Conservation (phyloP, 2,797 vertebrate species). For the Hydrolagus colliei region DNA sequence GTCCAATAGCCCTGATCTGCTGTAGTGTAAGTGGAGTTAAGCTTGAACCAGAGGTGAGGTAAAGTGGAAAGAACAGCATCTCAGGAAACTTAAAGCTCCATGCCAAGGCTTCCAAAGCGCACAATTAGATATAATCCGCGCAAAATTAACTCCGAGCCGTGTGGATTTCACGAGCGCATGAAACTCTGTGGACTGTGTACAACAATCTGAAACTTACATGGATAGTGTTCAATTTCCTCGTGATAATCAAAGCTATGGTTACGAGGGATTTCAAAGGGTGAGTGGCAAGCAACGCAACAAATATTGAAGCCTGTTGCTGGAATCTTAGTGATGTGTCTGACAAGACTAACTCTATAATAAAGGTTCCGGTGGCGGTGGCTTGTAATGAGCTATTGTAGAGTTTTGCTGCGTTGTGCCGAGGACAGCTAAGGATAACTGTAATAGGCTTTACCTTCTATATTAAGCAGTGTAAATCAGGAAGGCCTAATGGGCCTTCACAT, state of each 20-base stretch:
- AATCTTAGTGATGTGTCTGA: neutral
- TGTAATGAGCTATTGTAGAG: slow-evolving; percentile 12
- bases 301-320: too few species aligned
- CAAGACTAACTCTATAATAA: neutral
- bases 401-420: slow-evolving; percentile 40
- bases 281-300: too few species aligned
- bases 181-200: neutral
- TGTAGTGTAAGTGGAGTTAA: slow-evolving; percentile 3
- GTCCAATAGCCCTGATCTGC: slow-evolving; percentile 8
- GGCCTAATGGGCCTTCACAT: slow-evolving; percentile 46
- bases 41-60: neutral
- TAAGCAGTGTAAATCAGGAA: slow-evolving; percentile 50
- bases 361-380: neutral
- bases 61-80: slow-evolving; percentile 7
- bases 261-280: too few species aligned
- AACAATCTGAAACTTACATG: too few species aligned
- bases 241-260: too few species aligned
- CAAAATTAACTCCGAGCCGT: neutral
- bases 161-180: neutral
- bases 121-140: too few species aligned
- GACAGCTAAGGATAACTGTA: slow-evolving; percentile 54
- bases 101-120: too few species aligned
- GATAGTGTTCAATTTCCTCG: too few species aligned
- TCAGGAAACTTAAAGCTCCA: too few species aligned
- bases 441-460: slow-evolving; percentile 55